Percentiles rank a stretch among this genome's conserved stretches.
phyloP scores from a whole-genome alignment of 2,888 invertebrate species.

The Gymnosoma rotundatum region DNA sequence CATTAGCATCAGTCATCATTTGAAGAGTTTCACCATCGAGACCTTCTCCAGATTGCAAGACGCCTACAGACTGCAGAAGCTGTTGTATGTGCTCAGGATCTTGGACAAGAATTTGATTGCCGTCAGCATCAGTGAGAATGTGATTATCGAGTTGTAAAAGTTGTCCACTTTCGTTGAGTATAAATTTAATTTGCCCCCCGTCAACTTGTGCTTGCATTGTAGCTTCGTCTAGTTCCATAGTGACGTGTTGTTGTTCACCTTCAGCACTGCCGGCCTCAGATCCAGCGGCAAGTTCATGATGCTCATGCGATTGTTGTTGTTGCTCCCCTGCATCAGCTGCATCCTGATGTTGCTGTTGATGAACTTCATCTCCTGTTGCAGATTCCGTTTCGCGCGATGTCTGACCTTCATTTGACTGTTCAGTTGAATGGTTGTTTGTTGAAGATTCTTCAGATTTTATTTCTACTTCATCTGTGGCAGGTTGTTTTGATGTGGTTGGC shows the following conservation, averaged over 20 bases:
- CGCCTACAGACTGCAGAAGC: conserved; percentile 82
- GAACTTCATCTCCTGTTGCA: conserved; percentile 39
- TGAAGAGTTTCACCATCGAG: conserved; percentile 82
- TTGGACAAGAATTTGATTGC: conserved; percentile 82
- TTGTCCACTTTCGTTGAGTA: conserved; percentile 82
- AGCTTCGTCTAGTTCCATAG: conserved; percentile 82
- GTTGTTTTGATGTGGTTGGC: conserved; percentile 59
- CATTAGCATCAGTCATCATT: conserved; percentile 82
- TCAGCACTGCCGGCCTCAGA: conserved; percentile 71
- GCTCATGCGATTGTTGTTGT: conserved; percentile 45
- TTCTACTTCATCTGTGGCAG: conserved; percentile 63
- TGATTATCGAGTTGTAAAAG: conserved; percentile 82
- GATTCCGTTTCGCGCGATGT: conserved; percentile 46
- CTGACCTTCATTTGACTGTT: conserved; percentile 45
- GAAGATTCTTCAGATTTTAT: conserved; percentile 43
- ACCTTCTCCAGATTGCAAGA: conserved; percentile 81
- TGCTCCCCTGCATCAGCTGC: conserved; percentile 47
- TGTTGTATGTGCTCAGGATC: conserved; percentile 82
- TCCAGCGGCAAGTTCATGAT: conserved; percentile 66
- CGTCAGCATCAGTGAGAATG: conserved; percentile 82
- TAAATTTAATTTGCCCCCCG: conserved; percentile 82
- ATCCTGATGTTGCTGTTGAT: conserved; percentile 42
- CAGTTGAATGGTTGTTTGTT: conserved; percentile 20
- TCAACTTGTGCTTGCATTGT: conserved; percentile 82
- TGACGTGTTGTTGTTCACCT: conserved; percentile 77